These are phyloP conservation scores for Melanerpes formicivorus DNA, from an alignment of 2,113 vertebrate species.

Conservation along the genomic window DNA sequence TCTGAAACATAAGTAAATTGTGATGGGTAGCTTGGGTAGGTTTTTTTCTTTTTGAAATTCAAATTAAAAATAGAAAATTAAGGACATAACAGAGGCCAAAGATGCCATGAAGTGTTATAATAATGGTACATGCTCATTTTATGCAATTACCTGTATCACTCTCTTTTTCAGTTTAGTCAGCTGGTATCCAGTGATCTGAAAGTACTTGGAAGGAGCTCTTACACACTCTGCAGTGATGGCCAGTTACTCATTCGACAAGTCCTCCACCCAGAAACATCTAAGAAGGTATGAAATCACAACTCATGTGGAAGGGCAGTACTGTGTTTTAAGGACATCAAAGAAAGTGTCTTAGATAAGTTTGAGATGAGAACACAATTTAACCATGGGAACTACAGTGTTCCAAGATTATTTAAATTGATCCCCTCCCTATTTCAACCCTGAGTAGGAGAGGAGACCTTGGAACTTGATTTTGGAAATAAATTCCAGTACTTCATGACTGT, in stretches of 20 bases:
- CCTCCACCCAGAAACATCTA: conserved; percentile 93
- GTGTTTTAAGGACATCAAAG: neutral
- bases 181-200: conserved; percentile 89
- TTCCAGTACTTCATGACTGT: neutral
- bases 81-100: neutral
- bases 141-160: neutral
- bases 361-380: neutral
- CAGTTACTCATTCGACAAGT: conserved; percentile 90
- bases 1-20: neutral
- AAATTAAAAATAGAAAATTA: neutral
- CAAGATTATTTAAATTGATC: neutral
- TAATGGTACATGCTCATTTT: neutral
- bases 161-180: conserved; percentile 85
- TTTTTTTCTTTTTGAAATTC: neutral
- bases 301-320: neutral
- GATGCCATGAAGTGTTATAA: neutral
- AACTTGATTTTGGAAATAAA: neutral
- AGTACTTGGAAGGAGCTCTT: conserved; percentile 85
- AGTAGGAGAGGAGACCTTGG: neutral
- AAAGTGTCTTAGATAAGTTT: neutral
- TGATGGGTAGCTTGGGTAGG: neutral
- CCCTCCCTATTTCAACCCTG: neutral
- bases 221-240: conserved; percentile 89
- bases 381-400: neutral
- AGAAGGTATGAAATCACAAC: conserved; percentile 82